Percentiles rank a stretch among this genome's conserved stretches.
Conservation (phyloP, 2,888 invertebrate genomes). For the Tenthredo amoena region DNA sequence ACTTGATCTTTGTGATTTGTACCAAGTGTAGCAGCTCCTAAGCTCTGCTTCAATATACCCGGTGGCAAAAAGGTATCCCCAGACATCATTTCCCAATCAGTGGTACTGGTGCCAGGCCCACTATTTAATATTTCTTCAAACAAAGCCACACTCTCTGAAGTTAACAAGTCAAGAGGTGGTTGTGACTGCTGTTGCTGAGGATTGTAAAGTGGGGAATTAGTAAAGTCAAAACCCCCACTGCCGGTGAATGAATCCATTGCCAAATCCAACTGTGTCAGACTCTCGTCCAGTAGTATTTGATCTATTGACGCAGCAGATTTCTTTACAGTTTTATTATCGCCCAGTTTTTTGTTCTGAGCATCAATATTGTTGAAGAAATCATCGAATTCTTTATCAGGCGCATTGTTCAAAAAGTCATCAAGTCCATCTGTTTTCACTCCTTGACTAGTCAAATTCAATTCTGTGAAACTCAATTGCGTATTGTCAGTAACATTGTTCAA, state of each 20-base stretch:
- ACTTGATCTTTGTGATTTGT: constrained; percentile 38
- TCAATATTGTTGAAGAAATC: constrained; percentile 28
- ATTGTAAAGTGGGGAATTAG: constrained; percentile 59
- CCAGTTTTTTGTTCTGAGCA: neutral
- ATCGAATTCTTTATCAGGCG: constrained; percentile 15
- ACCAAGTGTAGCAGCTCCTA: constrained; percentile 68
- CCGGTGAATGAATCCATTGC: constrained; percentile 69
- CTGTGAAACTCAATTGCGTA: constrained; percentile 10
- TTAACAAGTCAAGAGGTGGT: constrained; percentile 67
- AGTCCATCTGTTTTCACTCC: constrained; percentile 2
- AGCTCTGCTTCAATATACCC: constrained; percentile 73
- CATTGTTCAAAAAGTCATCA: neutral
- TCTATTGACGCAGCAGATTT: neutral
- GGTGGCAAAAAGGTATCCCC: constrained; percentile 73
- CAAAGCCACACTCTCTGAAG: constrained; percentile 70
- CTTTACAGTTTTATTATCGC: neutral
- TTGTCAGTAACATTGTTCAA: constrained; percentile 1
- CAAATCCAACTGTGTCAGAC: constrained; percentile 65
- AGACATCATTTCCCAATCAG: constrained; percentile 69
- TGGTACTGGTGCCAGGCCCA: constrained; percentile 57
- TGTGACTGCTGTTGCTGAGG: constrained; percentile 61
- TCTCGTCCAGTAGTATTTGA: constrained; percentile 62
- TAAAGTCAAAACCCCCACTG: constrained; percentile 63
- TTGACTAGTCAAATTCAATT: constrained; percentile 26
- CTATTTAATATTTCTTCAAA: constrained; percentile 70